Conservation (phyloP, 2,888 invertebrate species). For the Melangyna quadrimaculata region DNA sequence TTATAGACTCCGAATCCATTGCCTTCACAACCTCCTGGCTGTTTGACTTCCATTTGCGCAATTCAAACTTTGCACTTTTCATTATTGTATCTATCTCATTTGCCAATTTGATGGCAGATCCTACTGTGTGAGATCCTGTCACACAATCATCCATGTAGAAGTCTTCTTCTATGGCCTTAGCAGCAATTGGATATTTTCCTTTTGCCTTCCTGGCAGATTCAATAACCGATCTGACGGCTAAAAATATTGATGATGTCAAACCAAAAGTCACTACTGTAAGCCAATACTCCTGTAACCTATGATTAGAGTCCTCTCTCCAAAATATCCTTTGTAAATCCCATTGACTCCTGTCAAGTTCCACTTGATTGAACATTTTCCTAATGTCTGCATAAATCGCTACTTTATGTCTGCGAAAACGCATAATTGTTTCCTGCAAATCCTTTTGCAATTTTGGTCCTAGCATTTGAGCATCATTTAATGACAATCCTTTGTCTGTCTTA, state of each 20-base stretch:
- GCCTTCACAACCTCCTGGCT: not conserved
- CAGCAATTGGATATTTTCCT: not conserved
- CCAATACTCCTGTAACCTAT: not conserved
- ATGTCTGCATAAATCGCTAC: not conserved
- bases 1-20: not conserved
- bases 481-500: not conserved
- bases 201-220: not conserved
- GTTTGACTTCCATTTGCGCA: not conserved
- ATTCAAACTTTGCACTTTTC: not conserved
- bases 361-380: not conserved
- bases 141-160: not conserved
- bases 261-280: not conserved
- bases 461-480: not conserved
- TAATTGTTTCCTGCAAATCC: not conserved
- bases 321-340: not conserved
- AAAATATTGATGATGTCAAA: not conserved
- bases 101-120: not conserved
- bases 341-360: not conserved
- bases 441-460: not conserved
- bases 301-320: not conserved
- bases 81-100: not conserved
- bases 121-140: not conserved
- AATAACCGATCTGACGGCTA: not conserved
- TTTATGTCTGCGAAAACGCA: not conserved
- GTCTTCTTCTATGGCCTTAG: not conserved